These are phyloP conservation scores for Frankliniella fusca DNA, from an alignment of 2,888 invertebrate species.

Conservation along the genomic window DNA sequence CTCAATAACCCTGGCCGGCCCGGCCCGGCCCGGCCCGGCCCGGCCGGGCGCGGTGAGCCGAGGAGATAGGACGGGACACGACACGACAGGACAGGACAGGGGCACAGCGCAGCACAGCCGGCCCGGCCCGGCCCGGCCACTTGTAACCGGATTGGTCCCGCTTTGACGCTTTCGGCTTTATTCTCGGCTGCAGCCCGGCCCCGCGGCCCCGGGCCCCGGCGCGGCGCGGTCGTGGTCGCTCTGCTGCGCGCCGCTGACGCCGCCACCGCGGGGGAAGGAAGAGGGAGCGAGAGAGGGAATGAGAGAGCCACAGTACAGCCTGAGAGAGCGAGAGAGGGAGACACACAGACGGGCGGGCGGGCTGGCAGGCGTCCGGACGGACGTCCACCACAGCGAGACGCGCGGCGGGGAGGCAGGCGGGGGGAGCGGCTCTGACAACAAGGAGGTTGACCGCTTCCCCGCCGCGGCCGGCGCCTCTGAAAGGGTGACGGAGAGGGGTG, in stretches of 20 bases:
- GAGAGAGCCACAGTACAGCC: background rate
- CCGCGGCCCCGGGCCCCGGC: background rate
- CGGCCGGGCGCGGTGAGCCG: background rate
- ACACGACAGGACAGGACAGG: background rate
- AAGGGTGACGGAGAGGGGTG: too few species aligned
- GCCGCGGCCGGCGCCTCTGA: background rate
- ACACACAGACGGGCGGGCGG: background rate
- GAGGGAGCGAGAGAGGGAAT: background rate
- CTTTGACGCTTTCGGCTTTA: conserved; percentile 7
- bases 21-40: background rate
- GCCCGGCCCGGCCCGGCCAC: background rate
- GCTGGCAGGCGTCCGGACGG: background rate
- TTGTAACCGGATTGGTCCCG: background rate
- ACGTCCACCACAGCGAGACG: too few species aligned
- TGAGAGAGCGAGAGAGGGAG: background rate
- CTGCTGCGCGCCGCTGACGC: background rate
- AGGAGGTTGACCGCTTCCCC: background rate
- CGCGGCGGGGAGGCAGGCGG: background rate
- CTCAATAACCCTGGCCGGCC: background rate
- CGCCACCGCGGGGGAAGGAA: background rate
- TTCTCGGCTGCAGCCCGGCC: background rate
- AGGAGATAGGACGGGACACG: background rate
- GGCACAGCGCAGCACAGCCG: background rate
- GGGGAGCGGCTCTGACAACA: background rate
- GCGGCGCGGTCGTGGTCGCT: background rate